A percentile compares a stretch with the other conserved stretches of the same genome.
These are phyloP conservation scores for Allophyes oxyacanthae DNA, from an alignment of 2,888 invertebrate species.

Conservation along the genomic window DNA sequence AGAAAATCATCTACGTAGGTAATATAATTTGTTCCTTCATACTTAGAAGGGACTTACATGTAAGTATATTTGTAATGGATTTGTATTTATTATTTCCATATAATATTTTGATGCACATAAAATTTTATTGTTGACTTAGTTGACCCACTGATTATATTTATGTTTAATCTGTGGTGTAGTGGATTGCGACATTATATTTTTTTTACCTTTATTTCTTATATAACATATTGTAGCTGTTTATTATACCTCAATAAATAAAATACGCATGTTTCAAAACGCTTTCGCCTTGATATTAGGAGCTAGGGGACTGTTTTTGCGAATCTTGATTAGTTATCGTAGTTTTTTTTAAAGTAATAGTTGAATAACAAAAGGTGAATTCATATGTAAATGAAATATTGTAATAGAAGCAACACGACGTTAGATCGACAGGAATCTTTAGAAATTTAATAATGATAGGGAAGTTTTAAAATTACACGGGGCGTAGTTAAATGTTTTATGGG, in stretches of 20 bases:
- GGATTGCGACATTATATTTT: no score
- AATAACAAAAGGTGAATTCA: conserved; percentile 56
- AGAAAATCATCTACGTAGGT: conserved; percentile 17
- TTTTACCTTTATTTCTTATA: no score
- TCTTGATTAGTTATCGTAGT: conserved; percentile 33
- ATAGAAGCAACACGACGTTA: conserved; percentile 54
- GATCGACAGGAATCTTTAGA: conserved; percentile 63
- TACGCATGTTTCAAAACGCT: not conserved
- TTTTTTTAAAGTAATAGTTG: conserved; percentile 27
- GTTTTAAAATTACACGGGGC: conserved; percentile 60
- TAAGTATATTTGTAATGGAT: no score
- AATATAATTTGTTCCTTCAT: not conserved
- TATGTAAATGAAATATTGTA: conserved; percentile 67
- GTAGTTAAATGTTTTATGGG: conserved; percentile 35
- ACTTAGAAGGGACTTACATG: no score
- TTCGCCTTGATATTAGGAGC: conserved; percentile 2
- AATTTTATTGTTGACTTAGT: no score
- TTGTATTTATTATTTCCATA: no score
- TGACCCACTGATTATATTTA: no score
- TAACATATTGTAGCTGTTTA: no score
- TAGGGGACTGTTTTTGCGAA: conserved; percentile 23
- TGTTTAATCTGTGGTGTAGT: no score
- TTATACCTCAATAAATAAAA: no score
- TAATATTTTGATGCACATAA: no score
- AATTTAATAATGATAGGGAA: conserved; percentile 58